A percentile compares a stretch with the other conserved stretches of the same genome.
These are phyloP conservation scores for Brachyalestes nurse DNA, from an alignment of 2,797 vertebrate species.

Conservation along the genomic window DNA sequence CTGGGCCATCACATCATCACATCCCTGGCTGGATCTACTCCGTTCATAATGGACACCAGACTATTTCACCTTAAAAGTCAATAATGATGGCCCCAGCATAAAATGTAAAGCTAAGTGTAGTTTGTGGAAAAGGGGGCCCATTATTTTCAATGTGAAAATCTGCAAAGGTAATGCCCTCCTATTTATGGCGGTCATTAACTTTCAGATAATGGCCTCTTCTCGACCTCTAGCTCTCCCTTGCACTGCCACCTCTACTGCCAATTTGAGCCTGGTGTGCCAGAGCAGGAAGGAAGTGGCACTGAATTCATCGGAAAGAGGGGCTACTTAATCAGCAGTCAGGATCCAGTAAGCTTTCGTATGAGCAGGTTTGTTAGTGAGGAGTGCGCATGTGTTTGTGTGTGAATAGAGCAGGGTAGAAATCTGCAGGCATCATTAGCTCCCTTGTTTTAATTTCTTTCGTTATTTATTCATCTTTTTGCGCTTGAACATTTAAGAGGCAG, in stretches of 20 bases:
- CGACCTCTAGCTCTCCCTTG: constrained; percentile 78
- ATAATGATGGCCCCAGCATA: constrained; percentile 43
- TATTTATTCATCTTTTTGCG: constrained; percentile 79
- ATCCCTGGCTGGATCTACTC: neutral
- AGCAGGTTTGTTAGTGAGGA: constrained; percentile 30
- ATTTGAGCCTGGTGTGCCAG: constrained; percentile 82
- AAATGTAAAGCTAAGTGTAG: constrained; percentile 46
- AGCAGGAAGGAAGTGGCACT: constrained; percentile 87
- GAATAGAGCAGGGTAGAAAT: constrained; percentile 83
- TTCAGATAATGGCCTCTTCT: constrained; percentile 72
- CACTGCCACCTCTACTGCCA: constrained; percentile 79
- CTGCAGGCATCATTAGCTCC: constrained; percentile 87
- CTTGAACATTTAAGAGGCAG: constrained; percentile 92
- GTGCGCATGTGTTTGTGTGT: constrained; percentile 11
- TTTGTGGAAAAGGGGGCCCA: constrained; percentile 37
- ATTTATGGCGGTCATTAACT: constrained; percentile 70
- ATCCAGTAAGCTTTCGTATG: constrained; percentile 84
- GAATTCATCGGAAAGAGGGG: constrained; percentile 87
- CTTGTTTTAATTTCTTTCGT: constrained; percentile 61
- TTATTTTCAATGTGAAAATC: constrained; percentile 59
- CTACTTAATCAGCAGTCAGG: constrained; percentile 92
- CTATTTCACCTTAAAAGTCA: constrained; percentile 38
- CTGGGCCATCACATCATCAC: too few species aligned
- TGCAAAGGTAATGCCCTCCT: constrained; percentile 77
- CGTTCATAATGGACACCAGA: constrained; percentile 33